Evolutionary conservation across 1,140 invertebrate genomes (phyloP).

Genomic region (Fopius arisanus): DNA sequence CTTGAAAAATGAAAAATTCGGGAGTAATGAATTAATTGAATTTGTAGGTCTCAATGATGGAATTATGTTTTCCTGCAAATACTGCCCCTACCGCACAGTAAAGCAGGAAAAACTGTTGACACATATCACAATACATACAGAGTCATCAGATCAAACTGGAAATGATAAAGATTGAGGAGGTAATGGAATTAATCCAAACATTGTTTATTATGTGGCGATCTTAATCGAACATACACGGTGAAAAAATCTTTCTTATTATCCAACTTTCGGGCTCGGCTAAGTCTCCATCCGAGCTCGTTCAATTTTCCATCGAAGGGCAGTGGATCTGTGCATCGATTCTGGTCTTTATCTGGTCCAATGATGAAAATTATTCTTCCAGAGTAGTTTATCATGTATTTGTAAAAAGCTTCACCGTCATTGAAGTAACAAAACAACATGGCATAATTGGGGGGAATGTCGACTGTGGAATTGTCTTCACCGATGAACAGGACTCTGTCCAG

Average conservation of each 20-base stretch:
- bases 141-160: background rate
- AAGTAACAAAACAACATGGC: conserved; percentile 81
- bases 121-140: background rate
- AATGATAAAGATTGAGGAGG: background rate
- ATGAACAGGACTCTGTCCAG: conserved; percentile 57
- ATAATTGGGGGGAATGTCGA: conserved; percentile 51
- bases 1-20: background rate
- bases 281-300: conserved; percentile 47
- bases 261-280: conserved; percentile 50
- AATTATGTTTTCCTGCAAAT: background rate
- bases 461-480: conserved; percentile 46
- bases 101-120: background rate
- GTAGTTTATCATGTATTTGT: conserved; percentile 71
- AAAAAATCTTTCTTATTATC: conserved; percentile 65
- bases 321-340: conserved; percentile 73
- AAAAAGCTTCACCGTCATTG: conserved; percentile 73
- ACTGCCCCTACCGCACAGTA: background rate
- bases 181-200: background rate
- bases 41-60: background rate
- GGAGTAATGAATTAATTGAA: no score
- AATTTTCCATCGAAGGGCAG: conserved; percentile 69
- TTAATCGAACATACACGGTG: conserved; percentile 58
- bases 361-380: conserved; percentile 71
- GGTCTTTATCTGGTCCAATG: conserved; percentile 73
- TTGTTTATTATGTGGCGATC: background rate